A percentile compares a stretch with the other conserved stretches of the same genome.
Conservation (phyloP, 1,140 invertebrate genomes). For the Drosophila pachea region DNA sequence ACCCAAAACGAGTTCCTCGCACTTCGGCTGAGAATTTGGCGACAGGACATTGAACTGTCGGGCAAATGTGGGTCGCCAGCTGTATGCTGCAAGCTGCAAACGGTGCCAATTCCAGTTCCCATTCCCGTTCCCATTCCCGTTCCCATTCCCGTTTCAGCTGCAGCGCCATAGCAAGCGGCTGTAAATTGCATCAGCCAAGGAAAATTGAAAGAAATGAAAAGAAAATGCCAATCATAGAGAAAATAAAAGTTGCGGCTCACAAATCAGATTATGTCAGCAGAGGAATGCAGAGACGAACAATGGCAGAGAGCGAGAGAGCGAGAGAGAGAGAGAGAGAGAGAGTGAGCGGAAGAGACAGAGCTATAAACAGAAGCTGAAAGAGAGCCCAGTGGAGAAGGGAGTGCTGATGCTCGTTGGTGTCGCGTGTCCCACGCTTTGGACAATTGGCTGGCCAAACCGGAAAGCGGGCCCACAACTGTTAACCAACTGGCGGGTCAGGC, state of each 20-base stretch:
- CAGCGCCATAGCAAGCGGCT: constrained; percentile 1
- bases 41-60: constrained; percentile 47
- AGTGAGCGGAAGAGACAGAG: too few species aligned
- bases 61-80: constrained; percentile 36
- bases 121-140: background rate
- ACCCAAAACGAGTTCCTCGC: background rate
- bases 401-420: background rate
- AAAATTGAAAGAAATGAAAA: background rate
- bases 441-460: constrained; percentile 23
- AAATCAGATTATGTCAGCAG: constrained; percentile 13
- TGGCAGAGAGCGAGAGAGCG: background rate
- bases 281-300: background rate
- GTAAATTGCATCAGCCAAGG: constrained; percentile 20
- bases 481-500: constrained; percentile 13
- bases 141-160: background rate
- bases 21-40: constrained; percentile 16
- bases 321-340: background rate
- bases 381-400: too few species aligned
- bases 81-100: background rate
- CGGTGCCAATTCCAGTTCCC: background rate
- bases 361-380: too few species aligned
- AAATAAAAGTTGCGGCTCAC: constrained; percentile 32
- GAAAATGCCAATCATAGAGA: constrained; percentile 31
- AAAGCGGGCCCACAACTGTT: constrained; percentile 18
- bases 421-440: constrained; percentile 5